These are phyloP conservation scores for Emys orbicularis DNA, from an alignment of 2,797 vertebrate genomes.

Conservation along the genomic window DNA sequence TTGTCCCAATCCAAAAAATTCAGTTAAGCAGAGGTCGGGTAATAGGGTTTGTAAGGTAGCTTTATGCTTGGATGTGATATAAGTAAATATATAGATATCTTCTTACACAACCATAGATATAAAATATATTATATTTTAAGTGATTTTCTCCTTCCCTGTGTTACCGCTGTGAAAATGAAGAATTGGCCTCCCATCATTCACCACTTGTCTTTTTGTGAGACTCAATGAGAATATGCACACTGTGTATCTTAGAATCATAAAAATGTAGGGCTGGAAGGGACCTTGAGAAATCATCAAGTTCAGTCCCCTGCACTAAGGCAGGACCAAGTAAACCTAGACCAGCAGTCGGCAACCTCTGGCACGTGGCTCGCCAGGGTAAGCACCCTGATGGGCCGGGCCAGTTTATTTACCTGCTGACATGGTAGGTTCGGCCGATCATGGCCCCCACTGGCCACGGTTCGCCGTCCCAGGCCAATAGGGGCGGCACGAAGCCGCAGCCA, in stretches of 20 bases:
- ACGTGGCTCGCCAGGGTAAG: too few relatives aligned
- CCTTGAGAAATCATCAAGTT: too few relatives aligned
- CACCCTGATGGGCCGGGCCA: too few relatives aligned
- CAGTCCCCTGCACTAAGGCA: too few relatives aligned
- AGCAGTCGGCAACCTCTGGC: too few relatives aligned
- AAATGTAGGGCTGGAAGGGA: too few relatives aligned
- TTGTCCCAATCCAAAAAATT: constrained; percentile 24
- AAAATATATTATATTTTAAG: neutral
- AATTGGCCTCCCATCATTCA: neutral
- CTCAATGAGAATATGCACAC: neutral
- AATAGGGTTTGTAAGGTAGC: accelerated
- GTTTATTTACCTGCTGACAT: too few relatives aligned
- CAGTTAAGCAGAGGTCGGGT: constrained; percentile 32
- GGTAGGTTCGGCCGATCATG: too few relatives aligned
- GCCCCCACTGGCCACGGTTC: too few relatives aligned
- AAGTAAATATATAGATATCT: neutral
- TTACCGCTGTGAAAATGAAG: neutral
- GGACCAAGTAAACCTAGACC: too few relatives aligned
- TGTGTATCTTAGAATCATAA: accelerated
- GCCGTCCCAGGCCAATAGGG: too few relatives aligned
- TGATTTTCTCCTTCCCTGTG: neutral
- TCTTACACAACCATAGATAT: neutral
- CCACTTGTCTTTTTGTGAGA: neutral
- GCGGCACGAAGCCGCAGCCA: too few relatives aligned
- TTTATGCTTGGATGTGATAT: neutral